These are phyloP conservation scores for Eueides isabella DNA, from an alignment of 1,140 invertebrate genomes.

Conservation along the genomic window DNA sequence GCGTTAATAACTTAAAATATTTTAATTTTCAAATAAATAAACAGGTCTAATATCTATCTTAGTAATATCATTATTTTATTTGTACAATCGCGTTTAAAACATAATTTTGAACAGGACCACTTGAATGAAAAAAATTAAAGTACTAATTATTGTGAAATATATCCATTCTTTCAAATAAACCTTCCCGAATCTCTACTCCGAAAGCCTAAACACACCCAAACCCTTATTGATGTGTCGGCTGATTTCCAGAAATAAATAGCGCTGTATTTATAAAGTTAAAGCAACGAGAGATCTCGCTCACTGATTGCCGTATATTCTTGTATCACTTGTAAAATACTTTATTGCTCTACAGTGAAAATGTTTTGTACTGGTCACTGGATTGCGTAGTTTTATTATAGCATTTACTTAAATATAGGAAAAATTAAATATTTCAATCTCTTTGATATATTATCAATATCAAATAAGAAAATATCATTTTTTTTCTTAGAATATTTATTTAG, in stretches of 20 bases:
- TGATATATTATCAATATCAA: not conserved
- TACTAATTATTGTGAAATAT: not conserved
- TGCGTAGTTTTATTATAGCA: not conserved
- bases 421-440: not conserved
- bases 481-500: not conserved
- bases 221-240: conserved; percentile 65
- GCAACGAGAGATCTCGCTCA: conserved; percentile 66
- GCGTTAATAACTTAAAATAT: not conserved
- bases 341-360: conserved; percentile 55
- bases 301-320: conserved; percentile 70
- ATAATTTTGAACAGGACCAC: no score
- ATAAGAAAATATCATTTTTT: not conserved
- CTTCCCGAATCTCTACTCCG: not conserved
- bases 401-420: no score
- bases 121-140: no score
- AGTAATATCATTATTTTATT: no score
- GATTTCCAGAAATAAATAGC: conserved; percentile 80
- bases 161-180: not conserved
- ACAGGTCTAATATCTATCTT: no score
- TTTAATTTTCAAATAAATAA: not conserved
- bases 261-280: conserved; percentile 80
- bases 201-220: conserved; percentile 46
- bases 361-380: conserved; percentile 43
- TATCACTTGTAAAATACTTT: conserved; percentile 82
- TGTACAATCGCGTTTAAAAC: no score